These are phyloP conservation scores for Helicoverpa armigera DNA, from an alignment of 1,140 invertebrate genomes.

Conservation along the genomic window DNA sequence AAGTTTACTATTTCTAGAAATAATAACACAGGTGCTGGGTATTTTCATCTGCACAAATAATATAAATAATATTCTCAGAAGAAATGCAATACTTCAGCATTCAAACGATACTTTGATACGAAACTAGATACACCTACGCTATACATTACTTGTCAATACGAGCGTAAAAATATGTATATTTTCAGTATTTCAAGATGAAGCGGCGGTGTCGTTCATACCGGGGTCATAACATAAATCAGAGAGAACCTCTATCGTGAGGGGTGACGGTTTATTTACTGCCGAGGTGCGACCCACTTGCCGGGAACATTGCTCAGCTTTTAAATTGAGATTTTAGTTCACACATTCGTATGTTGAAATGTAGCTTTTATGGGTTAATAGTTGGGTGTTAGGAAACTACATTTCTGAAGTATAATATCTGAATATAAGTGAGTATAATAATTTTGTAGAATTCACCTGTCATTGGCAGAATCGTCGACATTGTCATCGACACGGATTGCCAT, in stretches of 20 bases:
- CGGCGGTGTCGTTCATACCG: slow-evolving; percentile 55
- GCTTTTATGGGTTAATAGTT: background rate
- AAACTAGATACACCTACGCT: background rate
- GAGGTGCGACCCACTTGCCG: slow-evolving; percentile 50
- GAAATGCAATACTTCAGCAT: background rate
- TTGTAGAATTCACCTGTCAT: no score
- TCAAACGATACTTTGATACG: background rate
- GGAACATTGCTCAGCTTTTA: slow-evolving; percentile 40
- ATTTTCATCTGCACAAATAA: no score
- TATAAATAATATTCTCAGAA: no score
- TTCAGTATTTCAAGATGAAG: slow-evolving; percentile 52
- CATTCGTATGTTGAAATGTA: background rate
- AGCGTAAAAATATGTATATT: slow-evolving; percentile 10
- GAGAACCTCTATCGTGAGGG: slow-evolving; percentile 54
- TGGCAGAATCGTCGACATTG: no score
- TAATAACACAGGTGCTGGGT: no score
- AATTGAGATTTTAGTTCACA: slow-evolving; percentile 30
- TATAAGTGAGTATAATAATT: no score
- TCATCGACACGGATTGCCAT: no score
- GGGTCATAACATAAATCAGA: slow-evolving; percentile 60
- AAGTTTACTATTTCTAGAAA: no score
- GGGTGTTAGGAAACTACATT: no score
- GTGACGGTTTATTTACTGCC: slow-evolving; percentile 55
- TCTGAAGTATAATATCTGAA: no score
- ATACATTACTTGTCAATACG: background rate